Evolutionary conservation across 2,888 invertebrate species (phyloP).

Genomic region (Bruchidius siliquastri): DNA sequence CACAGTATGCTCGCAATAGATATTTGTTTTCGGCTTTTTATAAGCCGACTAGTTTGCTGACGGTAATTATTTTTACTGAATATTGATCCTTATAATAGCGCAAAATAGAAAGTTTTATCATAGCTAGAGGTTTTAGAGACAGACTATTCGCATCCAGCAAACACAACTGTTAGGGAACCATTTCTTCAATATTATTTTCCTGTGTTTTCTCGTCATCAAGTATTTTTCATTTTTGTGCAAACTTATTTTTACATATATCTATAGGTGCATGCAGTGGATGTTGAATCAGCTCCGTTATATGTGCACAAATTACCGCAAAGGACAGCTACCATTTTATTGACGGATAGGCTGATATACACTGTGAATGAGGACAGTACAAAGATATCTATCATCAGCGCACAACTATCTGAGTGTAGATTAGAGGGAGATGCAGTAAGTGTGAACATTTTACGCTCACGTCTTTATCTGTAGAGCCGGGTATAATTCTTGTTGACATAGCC

Average conservation of each 20-base stretch:
- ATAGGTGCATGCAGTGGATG: slow-evolving; percentile 63
- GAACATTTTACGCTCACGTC: not conserved
- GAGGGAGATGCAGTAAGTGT: slow-evolving; percentile 49
- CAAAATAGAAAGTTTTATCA: too few species aligned
- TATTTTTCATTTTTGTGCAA: not conserved
- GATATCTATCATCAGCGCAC: slow-evolving; percentile 54
- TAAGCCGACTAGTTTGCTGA: slow-evolving; percentile 52
- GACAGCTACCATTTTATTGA: slow-evolving; percentile 59
- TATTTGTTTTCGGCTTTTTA: slow-evolving; percentile 58
- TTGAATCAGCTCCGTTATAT: slow-evolving; percentile 62
- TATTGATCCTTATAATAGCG: too few species aligned
- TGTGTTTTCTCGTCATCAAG: too few species aligned
- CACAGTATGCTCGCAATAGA: slow-evolving; percentile 55
- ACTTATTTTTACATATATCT: not conserved
- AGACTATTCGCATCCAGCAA: too few species aligned
- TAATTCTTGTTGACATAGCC: too few species aligned
- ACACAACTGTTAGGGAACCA: too few species aligned
- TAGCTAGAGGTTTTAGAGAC: too few species aligned
- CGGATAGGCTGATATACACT: slow-evolving; percentile 64
- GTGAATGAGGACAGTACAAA: slow-evolving; percentile 50
- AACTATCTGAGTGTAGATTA: slow-evolving; percentile 53
- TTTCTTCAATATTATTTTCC: too few species aligned
- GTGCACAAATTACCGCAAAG: slow-evolving; percentile 64
- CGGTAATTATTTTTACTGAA: slow-evolving; percentile 45
- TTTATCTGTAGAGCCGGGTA: too few species aligned